phyloP scores from a whole-genome alignment of 2,797 vertebrate genomes.

The Philypnodon macrostomus region DNA sequence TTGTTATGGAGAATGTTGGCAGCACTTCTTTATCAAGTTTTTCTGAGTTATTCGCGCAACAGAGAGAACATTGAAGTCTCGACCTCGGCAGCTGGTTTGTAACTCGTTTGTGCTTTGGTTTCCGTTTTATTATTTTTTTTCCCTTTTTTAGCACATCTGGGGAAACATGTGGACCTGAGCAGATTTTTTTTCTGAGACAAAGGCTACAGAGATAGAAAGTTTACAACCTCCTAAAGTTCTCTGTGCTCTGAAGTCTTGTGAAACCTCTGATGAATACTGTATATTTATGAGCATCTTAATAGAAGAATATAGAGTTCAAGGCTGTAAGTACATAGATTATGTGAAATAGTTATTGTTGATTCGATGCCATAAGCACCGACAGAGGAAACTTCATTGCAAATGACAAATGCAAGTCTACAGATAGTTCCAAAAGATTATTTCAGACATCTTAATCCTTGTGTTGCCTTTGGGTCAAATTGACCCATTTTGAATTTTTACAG shows the following conservation, averaged over 20 bases:
- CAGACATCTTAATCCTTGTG: no score
- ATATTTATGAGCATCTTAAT: constrained; percentile 7
- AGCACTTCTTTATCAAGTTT: constrained; percentile 13
- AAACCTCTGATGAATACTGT: not conserved
- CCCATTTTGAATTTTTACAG: no score
- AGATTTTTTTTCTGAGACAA: constrained; percentile 16
- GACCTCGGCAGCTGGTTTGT: constrained; percentile 17
- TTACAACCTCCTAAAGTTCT: constrained; percentile 6
- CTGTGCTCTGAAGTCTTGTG: constrained; percentile 8
- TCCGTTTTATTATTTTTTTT: constrained; percentile 2
- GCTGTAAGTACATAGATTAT: not conserved
- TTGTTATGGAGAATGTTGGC: constrained; percentile 30
- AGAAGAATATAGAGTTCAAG: not conserved
- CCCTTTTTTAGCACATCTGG: constrained; percentile 31
- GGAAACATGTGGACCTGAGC: constrained; percentile 33
- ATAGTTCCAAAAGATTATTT: no score
- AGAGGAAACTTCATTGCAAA: no score
- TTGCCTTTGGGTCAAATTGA: no score
- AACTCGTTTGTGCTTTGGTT: constrained; percentile 3
- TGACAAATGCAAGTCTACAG: no score
- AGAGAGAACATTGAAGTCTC: constrained; percentile 1
- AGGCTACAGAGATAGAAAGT: constrained; percentile 17
- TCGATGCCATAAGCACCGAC: no score
- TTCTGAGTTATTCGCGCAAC: constrained; percentile 7
- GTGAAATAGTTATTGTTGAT: no score